A percentile compares a stretch with the other conserved stretches of the same genome.
These are phyloP conservation scores for Brachirus orientalis DNA, from an alignment of 2,113 vertebrate species.

Conservation along the genomic window DNA sequence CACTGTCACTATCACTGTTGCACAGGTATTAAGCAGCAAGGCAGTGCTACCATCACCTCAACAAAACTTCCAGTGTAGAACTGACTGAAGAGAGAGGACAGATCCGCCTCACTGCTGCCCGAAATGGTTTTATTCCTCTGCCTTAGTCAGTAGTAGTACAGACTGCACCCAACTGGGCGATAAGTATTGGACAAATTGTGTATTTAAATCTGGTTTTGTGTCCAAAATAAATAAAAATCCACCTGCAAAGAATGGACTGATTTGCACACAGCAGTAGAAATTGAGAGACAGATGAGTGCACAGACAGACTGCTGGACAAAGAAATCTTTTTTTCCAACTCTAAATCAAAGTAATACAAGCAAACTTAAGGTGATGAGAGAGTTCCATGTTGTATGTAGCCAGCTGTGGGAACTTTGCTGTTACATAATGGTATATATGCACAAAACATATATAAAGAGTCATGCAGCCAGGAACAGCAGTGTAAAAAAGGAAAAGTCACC, in stretches of 20 bases:
- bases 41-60: conserved; percentile 16
- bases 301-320: not conserved
- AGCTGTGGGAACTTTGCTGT: conserved; percentile 40
- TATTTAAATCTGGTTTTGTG: not conserved
- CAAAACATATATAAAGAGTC: conserved; percentile 31
- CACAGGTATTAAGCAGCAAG: not conserved
- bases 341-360: not conserved
- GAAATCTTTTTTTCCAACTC: not conserved
- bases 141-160: conserved; percentile 6
- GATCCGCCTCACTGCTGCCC: conserved; percentile 38
- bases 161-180: not conserved
- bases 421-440: conserved; percentile 32
- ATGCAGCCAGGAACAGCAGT: conserved; percentile 11
- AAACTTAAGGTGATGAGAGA: conserved; percentile 14
- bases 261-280: no score
- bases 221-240: conserved; percentile 5
- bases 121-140: conserved; percentile 10
- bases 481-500: not conserved
- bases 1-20: not conserved
- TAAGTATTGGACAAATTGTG: no score
- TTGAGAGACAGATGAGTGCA: no score
- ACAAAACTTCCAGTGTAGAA: not conserved
- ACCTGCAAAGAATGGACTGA: not conserved
- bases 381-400: conserved; percentile 31
- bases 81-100: conserved; percentile 26